Conservation (phyloP, 1,140 invertebrate genomes). For the Drosophila murphyi region DNA sequence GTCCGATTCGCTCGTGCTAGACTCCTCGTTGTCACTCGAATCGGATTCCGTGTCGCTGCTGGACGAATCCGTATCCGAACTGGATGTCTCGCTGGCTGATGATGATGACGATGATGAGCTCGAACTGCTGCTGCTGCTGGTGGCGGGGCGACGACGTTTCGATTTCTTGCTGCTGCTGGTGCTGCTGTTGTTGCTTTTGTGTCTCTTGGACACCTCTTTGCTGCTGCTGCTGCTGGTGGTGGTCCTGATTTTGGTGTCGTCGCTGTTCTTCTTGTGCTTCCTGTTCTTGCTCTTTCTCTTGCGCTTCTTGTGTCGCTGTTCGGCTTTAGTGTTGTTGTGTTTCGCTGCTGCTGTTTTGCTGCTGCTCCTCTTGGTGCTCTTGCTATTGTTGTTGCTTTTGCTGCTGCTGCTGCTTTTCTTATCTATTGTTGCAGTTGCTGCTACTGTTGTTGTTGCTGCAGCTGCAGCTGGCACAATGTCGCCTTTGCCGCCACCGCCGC, state of each 20-base stretch:
- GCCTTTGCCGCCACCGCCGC: conserved; percentile 85
- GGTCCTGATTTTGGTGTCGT: conserved; percentile 30
- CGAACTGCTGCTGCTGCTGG: conserved; percentile 29
- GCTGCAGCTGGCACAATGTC: conserved; percentile 14
- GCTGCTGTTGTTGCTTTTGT: conserved; percentile 43
- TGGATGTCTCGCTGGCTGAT: conserved; percentile 15
- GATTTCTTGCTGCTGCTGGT: conserved; percentile 64
- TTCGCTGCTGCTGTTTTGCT: conserved; percentile 44
- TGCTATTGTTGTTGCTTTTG: conserved; percentile 18
- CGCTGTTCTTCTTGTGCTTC: conserved; percentile 56
- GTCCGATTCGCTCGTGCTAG: conserved; percentile 77
- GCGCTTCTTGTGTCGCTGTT: conserved; percentile 65
- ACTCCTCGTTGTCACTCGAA: conserved; percentile 81
- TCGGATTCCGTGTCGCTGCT: conserved; percentile 65
- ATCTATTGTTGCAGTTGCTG: conserved; percentile 5
- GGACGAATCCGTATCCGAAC: conserved; percentile 29
- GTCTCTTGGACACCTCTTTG: conserved; percentile 43
- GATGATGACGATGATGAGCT: conserved; percentile 42
- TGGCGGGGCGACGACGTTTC: conserved; percentile 61
- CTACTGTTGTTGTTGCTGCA: conserved; percentile 11
- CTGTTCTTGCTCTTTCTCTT: conserved; percentile 61
- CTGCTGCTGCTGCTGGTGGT: background rate
- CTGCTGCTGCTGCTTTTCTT: conserved; percentile 31
- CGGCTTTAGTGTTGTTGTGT: conserved; percentile 46
- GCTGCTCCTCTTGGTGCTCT: conserved; percentile 20